Base-by-base conservation (phyloP, 2,888 invertebrate species). In the Volucella inflata region DNA sequence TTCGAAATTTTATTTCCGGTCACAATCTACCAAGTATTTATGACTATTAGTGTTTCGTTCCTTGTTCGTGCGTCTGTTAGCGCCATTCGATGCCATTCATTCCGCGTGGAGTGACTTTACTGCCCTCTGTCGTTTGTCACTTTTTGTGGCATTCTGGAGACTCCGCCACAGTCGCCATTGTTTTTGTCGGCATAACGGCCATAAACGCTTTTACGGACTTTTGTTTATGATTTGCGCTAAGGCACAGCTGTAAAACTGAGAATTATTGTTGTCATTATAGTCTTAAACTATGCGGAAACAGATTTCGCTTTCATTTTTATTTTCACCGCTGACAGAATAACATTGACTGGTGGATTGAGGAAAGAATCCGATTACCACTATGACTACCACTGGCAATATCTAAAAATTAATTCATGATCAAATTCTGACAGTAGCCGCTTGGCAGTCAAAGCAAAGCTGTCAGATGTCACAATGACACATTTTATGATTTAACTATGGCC, bases 271-370 rank as follows among this genome's bases (percentile, higher is more conserved):
- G 84, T 80, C 84, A 84, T 84, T 84, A 84, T 80, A 80, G 80
- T 80, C 84, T 84, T 76, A 84, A 84, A 84, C 84, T 84, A 84
- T 84, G 80, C 84, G 80, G 84, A 84, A 84, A 84, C 80, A 75
- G 80, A 84, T 80, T 76, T 80, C 74, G 36, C 59, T 84, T 84
- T 76, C 67, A 84, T 75, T 59, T 30, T 30, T 30, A 6, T 30
- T 30, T 30, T 6, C 30, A 30, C 30, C 30, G 30, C 30, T 30
- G 30, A 6, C 30, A 30, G 30, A 30, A 30, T 30, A 6, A 30
- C 30, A 6, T 0, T 30, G 30, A 30, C 30, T 30, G 30, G 30
- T 30, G 30, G 30, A n/a, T n/a, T n/a, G n/a, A 30, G 6, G 30
- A 30, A 30, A 30, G 30, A 30, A 30, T 30, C 30, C 6, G 30